Percentiles rank a stretch among this genome's conserved stretches.
Conservation (phyloP, 2,113 vertebrate species). For the Podocnemis expansa region DNA sequence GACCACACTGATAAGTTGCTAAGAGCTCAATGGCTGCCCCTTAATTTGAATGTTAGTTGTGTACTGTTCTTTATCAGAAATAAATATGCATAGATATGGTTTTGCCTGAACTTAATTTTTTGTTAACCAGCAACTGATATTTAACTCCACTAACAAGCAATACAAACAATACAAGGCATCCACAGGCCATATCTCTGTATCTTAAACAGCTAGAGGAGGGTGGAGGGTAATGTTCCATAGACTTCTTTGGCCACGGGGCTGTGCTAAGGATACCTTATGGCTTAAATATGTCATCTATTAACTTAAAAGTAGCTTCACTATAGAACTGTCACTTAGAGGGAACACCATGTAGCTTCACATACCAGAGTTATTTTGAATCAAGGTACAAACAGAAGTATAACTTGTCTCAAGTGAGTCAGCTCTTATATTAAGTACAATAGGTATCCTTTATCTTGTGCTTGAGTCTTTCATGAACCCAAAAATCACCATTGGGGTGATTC, state of each 20-base stretch:
- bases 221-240: not conserved
- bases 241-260: not conserved
- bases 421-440: constrained; percentile 72
- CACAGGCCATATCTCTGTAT: constrained; percentile 26
- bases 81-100: not conserved
- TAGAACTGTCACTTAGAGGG: constrained; percentile 38
- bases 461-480: constrained; percentile 65
- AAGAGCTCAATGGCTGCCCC: constrained; percentile 63
- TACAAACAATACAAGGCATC: not conserved
- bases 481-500: constrained; percentile 76
- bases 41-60: constrained; percentile 58
- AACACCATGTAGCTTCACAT: constrained; percentile 63
- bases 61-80: constrained; percentile 15
- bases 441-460: constrained; percentile 67
- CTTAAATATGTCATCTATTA: constrained; percentile 53
- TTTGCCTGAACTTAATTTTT: not conserved
- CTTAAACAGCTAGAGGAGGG: constrained; percentile 16
- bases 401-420: constrained; percentile 73
- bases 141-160: not conserved
- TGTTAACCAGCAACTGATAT: not conserved
- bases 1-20: constrained; percentile 34
- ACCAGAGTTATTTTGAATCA: constrained; percentile 73
- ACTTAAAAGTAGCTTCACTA: constrained; percentile 57
- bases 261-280: constrained; percentile 67
- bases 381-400: constrained; percentile 69